Percentiles rank a stretch among this genome's conserved stretches.
phyloP scores from a whole-genome alignment of 2,797 vertebrate species.

The Parauchenoglanis punctatus region DNA sequence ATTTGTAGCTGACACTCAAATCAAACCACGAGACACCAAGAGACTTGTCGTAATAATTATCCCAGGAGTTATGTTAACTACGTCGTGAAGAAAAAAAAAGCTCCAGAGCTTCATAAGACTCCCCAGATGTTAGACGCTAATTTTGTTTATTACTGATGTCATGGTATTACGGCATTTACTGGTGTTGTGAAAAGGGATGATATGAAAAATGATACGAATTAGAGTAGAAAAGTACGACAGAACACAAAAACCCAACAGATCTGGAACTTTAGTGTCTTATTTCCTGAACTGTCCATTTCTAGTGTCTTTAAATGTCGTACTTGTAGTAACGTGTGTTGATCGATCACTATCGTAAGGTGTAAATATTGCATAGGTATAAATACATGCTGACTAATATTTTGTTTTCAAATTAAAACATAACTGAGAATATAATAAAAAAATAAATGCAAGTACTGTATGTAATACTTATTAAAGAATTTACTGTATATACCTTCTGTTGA shows the following conservation, averaged over 20 bases:
- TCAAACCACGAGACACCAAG: not conserved
- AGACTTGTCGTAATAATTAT: not conserved
- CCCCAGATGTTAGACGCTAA: slow-evolving; percentile 3
- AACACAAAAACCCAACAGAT: not conserved
- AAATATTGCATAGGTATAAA: not conserved
- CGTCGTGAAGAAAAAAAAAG: too few relatives aligned
- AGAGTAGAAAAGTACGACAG: not conserved
- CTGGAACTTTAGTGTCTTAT: not conserved
- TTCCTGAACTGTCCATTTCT: not conserved
- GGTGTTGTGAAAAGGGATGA: not conserved
- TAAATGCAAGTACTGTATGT: not conserved
- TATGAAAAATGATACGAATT: not conserved
- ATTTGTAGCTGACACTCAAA: not conserved
- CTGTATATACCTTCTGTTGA: too few relatives aligned
- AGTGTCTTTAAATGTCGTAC: not conserved
- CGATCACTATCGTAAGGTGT: not conserved
- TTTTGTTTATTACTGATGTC: not conserved
- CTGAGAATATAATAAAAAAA: not conserved
- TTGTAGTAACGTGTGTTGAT: not conserved
- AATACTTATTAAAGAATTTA: not conserved
- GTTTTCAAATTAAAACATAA: not conserved
- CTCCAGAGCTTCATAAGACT: not conserved
- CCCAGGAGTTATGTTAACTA: not conserved
- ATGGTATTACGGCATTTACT: not conserved
- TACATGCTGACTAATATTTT: not conserved